Conservation (phyloP, 2,888 invertebrate genomes). For the Slavum lentiscoides region DNA sequence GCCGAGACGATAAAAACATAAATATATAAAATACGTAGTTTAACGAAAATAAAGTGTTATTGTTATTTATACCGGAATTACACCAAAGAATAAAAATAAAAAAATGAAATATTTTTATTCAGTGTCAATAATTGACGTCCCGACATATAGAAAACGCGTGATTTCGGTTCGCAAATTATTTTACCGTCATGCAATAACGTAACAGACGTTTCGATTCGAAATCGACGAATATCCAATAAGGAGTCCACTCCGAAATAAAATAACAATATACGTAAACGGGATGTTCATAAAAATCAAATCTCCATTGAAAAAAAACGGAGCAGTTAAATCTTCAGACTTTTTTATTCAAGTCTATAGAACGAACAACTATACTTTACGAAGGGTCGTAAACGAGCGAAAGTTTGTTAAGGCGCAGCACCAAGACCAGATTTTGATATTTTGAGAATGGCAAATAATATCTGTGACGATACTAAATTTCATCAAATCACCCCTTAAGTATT, state of each 20-base stretch:
- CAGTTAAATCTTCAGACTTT: not conserved
- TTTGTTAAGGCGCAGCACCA: slow-evolving; percentile 3
- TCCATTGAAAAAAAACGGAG: not conserved
- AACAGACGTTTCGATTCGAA: not conserved
- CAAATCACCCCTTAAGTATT: slow-evolving; percentile 12
- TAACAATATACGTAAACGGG: not conserved
- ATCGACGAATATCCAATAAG: not conserved
- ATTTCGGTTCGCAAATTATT: too few species aligned
- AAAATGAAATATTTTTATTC: too few species aligned
- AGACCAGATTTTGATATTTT: slow-evolving; percentile 24
- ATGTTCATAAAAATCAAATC: slow-evolving; percentile 15
- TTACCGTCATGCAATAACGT: not conserved
- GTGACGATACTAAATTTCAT: slow-evolving; percentile 17
- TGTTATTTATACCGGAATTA: not conserved
- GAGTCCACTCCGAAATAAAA: not conserved
- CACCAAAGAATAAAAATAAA: not conserved
- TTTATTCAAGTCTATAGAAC: not conserved
- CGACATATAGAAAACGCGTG: too few species aligned
- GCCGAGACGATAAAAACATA: not conserved
- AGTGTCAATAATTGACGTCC: too few species aligned
- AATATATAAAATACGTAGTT: too few species aligned
- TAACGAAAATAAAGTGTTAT: too few species aligned
- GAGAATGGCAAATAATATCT: slow-evolving; percentile 25
- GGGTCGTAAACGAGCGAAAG: slow-evolving; percentile 34
- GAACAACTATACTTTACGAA: slow-evolving; percentile 7